These are phyloP conservation scores for Apus apus DNA, from an alignment of 2,113 vertebrate genomes.

Conservation along the genomic window DNA sequence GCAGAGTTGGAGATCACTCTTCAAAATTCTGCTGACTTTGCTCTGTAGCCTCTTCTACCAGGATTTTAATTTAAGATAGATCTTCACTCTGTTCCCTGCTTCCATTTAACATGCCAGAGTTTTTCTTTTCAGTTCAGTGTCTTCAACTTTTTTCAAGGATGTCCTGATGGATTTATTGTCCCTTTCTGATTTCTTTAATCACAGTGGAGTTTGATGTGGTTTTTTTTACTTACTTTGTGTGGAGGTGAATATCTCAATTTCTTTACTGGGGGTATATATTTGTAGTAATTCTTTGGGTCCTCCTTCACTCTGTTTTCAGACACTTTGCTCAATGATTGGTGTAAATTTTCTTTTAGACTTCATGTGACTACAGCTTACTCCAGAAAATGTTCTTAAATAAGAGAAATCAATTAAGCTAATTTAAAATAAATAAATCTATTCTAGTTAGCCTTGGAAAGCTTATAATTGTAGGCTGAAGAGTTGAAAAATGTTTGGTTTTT, in stretches of 20 bases:
- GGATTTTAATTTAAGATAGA: background rate
- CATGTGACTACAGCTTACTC: background rate
- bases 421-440: background rate
- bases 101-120: background rate
- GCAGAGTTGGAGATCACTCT: background rate
- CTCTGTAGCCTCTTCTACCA: background rate
- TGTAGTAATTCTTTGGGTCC: background rate
- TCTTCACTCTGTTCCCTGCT: background rate
- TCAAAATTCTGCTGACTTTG: slow-evolving; percentile 16
- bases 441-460: background rate
- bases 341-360: background rate
- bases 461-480: background rate
- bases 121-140: background rate
- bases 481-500: background rate
- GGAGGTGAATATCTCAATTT: background rate
- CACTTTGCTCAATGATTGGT: background rate
- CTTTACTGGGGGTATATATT: background rate
- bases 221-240: background rate
- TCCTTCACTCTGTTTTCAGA: background rate
- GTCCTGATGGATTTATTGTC: background rate
- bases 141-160: background rate
- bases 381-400: background rate
- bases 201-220: too few species aligned
- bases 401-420: background rate
- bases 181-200: background rate